Percentiles rank a stretch among this genome's conserved stretches.
These are phyloP conservation scores for Monarcha castaneiventris DNA, from an alignment of 2,113 vertebrate species.

Conservation along the genomic window DNA sequence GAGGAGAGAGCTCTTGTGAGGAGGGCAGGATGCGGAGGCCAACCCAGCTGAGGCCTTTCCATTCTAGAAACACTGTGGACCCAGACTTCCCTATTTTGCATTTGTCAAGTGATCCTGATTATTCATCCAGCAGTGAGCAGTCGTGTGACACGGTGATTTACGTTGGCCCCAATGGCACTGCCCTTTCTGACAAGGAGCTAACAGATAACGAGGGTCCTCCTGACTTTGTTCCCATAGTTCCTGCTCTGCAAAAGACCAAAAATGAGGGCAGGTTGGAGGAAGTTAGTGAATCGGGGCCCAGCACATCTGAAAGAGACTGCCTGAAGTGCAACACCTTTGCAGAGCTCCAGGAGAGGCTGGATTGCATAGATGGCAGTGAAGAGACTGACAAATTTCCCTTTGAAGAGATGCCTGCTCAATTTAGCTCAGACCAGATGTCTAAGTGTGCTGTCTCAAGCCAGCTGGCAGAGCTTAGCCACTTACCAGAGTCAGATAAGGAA, in stretches of 20 bases:
- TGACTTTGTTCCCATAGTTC: conserved; percentile 95
- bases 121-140: conserved; percentile 98
- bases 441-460: conserved; percentile 58
- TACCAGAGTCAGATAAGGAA: conserved; percentile 66
- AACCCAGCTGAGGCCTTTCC: conserved; percentile 92
- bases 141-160: conserved; percentile 99
- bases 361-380: conserved; percentile 96
- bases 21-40: conserved; percentile 96
- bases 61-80: conserved; percentile 82
- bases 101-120: conserved; percentile 92
- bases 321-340: conserved; percentile 98
- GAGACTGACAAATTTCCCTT: conserved; percentile 88
- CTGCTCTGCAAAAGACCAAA: conserved; percentile 86
- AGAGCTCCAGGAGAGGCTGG: conserved; percentile 94
- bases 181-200: conserved; percentile 93
- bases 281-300: conserved; percentile 67
- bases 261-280: conserved; percentile 76
- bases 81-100: conserved; percentile 85
- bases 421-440: conserved; percentile 59
- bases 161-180: conserved; percentile 90
- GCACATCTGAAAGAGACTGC: conserved; percentile 85
- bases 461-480: conserved; percentile 36
- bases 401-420: conserved; percentile 81
- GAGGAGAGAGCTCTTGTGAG: conserved; percentile 97
- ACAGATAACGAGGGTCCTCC: conserved; percentile 96